Evolutionary conservation across 2,888 invertebrate genomes (phyloP).

Genomic region (Deroplatys truncata): DNA sequence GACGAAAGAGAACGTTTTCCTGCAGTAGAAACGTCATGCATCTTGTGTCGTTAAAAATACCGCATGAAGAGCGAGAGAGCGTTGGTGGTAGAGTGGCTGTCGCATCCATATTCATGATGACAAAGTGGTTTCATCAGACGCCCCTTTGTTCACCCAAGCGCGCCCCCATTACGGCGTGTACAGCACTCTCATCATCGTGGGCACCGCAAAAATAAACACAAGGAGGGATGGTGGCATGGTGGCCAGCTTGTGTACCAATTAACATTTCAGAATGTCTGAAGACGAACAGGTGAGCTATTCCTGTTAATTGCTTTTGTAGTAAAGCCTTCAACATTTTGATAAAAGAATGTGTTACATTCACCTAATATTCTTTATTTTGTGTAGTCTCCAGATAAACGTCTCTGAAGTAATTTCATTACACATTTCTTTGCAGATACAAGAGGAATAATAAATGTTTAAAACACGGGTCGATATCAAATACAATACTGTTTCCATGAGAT

Average conservation of each 20-base stretch:
- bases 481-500: too few species aligned
- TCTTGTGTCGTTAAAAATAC: background rate
- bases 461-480: too few species aligned
- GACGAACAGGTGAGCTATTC: background rate
- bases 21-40: background rate
- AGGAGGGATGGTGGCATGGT: background rate
- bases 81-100: background rate
- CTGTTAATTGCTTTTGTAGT: too few species aligned
- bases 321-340: too few species aligned
- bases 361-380: too few species aligned
- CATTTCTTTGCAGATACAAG: too few species aligned
- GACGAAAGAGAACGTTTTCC: too few species aligned
- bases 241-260: background rate
- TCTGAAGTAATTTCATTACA: too few species aligned
- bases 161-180: background rate
- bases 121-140: slow-evolving; percentile 23
- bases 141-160: slow-evolving; percentile 24
- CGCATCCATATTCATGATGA: slow-evolving; percentile 24
- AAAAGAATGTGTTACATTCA: too few species aligned
- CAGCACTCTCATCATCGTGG: background rate
- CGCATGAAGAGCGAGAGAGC: background rate
- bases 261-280: too few species aligned
- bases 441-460: too few species aligned
- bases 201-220: background rate
- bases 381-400: too few species aligned